Conservation (phyloP, 2,888 invertebrate species). For the Chloroclystis v-ata region DNA sequence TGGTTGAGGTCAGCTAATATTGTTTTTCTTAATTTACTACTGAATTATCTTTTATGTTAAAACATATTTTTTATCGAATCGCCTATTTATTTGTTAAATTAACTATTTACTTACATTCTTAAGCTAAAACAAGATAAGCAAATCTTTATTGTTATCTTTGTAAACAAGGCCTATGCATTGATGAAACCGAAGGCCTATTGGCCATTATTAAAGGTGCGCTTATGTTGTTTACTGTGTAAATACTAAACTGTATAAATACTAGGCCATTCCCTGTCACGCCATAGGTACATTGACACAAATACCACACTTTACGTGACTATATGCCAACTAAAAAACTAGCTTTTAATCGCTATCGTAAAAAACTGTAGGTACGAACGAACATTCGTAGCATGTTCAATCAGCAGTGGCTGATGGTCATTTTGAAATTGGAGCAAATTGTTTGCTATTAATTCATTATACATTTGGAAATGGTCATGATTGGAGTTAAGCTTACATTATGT, state of each 20-base stretch:
- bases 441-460: too few relatives aligned
- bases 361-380: background rate
- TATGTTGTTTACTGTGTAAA: slow-evolving; percentile 34
- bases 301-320: slow-evolving; percentile 43
- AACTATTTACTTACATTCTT: too few relatives aligned
- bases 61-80: too few relatives aligned
- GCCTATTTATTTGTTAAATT: too few relatives aligned
- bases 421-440: too few relatives aligned
- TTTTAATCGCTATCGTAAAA: slow-evolving; percentile 10
- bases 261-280: slow-evolving; percentile 46
- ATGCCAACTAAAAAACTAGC: slow-evolving; percentile 7
- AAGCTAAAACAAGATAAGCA: background rate
- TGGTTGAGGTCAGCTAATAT: too few relatives aligned
- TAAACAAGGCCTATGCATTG: slow-evolving; percentile 19
- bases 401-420: slow-evolving; percentile 1
- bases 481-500: too few relatives aligned
- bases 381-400: slow-evolving; percentile 1
- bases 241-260: slow-evolving; percentile 43
- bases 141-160: slow-evolving; percentile 20
- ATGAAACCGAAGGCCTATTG: slow-evolving; percentile 23
- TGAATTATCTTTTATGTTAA: too few relatives aligned
- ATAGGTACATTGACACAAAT: slow-evolving; percentile 49
- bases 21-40: too few relatives aligned
- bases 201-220: slow-evolving; percentile 17
- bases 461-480: too few relatives aligned